These are phyloP conservation scores for Calliphora vicina DNA, from an alignment of 1,140 invertebrate genomes.

Conservation along the genomic window DNA sequence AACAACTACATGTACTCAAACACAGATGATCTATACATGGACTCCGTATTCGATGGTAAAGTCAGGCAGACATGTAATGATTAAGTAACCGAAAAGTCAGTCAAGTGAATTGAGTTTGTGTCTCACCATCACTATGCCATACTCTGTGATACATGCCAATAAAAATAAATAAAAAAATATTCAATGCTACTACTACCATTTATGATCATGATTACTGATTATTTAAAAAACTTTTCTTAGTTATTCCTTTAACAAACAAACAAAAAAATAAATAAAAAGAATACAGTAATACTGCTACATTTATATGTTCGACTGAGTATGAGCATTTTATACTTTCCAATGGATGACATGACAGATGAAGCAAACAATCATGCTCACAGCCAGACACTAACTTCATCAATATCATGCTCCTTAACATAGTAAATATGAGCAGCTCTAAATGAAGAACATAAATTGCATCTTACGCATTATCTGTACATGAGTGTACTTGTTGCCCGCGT, in stretches of 20 bases:
- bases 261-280: too few species aligned
- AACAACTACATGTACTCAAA: not conserved
- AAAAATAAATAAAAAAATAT: constrained; percentile 57
- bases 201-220: constrained; percentile 62
- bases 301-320: not conserved
- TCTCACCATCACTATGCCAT: not conserved
- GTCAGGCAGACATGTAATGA: constrained; percentile 9
- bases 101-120: not conserved
- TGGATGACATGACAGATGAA: constrained; percentile 63
- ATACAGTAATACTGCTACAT: not conserved
- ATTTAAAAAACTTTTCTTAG: constrained; percentile 56
- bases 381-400: constrained; percentile 40
- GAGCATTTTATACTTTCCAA: constrained; percentile 42
- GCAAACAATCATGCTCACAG: constrained; percentile 52
- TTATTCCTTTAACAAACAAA: too few species aligned
- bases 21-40: not conserved
- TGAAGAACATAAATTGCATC: not conserved
- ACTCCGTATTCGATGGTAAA: not conserved
- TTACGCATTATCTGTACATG: constrained; percentile 25
- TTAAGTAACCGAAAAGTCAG: constrained; percentile 13
- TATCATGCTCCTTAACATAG: not conserved
- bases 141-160: not conserved
- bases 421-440: constrained; percentile 39
- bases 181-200: constrained; percentile 60
- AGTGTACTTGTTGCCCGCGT: constrained; percentile 32